Percentiles rank a stretch among this genome's conserved stretches.
These are phyloP conservation scores for Stomatorhinus ivindoensis DNA, from an alignment of 2,113 vertebrate genomes.

Conservation along the genomic window DNA sequence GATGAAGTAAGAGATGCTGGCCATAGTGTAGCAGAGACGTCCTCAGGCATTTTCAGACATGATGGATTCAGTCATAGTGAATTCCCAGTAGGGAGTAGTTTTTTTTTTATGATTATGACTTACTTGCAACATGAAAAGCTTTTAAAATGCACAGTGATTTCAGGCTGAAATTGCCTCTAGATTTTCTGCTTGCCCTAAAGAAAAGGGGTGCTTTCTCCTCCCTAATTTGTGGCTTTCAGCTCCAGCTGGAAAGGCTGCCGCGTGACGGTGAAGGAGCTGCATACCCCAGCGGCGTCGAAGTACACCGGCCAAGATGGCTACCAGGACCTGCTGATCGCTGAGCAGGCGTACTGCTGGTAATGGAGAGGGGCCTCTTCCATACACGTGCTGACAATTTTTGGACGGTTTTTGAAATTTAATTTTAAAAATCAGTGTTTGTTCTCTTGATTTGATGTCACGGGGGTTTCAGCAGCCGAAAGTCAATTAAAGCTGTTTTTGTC, in stretches of 20 bases:
- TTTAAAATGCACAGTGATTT: neutral
- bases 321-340: conserved; percentile 65
- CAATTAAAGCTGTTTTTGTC: neutral
- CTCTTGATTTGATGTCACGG: neutral
- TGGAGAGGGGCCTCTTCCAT: neutral
- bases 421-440: neutral
- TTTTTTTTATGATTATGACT: neutral
- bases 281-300: conserved; percentile 30
- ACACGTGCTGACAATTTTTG: neutral
- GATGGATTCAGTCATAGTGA: neutral
- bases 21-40: neutral
- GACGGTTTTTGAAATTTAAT: neutral
- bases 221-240: conserved; percentile 40
- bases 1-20: conserved; percentile 66
- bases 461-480: neutral
- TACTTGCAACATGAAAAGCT: neutral
- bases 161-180: neutral
- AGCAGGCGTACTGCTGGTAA: conserved; percentile 71
- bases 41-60: neutral
- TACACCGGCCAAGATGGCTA: conserved; percentile 40
- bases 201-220: neutral
- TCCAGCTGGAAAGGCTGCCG: conserved; percentile 68
- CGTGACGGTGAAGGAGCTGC: conserved; percentile 73
- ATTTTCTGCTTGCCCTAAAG: neutral
- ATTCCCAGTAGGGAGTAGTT: neutral